Evolutionary conservation across 1,140 invertebrate genomes (phyloP).

Genomic region (Drosophila sp.): DNA sequence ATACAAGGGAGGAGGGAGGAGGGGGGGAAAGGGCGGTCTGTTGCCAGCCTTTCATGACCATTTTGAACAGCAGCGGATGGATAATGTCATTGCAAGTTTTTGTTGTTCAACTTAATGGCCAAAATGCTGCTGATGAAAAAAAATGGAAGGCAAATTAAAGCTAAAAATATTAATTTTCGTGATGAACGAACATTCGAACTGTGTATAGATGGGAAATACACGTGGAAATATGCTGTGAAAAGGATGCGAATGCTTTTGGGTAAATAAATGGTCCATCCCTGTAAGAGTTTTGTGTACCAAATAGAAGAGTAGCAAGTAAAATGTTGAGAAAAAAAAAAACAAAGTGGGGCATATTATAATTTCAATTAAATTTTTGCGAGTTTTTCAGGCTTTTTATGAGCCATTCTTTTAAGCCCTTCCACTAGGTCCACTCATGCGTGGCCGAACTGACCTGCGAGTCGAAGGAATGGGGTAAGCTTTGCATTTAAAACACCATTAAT

Average conservation of each 20-base stretch:
- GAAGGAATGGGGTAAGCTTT: not conserved
- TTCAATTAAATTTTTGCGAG: constrained; percentile 36
- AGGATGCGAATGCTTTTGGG: too few species aligned
- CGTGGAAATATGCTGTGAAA: too few species aligned
- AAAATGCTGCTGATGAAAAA: not conserved
- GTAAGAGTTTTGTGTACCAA: too few species aligned
- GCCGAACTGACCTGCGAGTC: not conserved
- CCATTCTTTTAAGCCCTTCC: constrained; percentile 3
- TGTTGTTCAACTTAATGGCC: not conserved
- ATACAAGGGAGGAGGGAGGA: too few species aligned
- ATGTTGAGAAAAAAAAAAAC: too few species aligned
- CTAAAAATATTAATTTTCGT: too few species aligned
- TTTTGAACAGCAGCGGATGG: not conserved
- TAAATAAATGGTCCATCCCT: too few species aligned
- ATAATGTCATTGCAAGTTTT: not conserved
- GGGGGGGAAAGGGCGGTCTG: not conserved
- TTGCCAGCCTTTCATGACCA: not conserved
- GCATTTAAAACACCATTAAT: constrained; percentile 40
- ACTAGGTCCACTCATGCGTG: not conserved
- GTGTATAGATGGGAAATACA: too few species aligned
- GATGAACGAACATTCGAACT: too few species aligned
- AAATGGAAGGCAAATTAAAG: not conserved
- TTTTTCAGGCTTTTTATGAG: constrained; percentile 9
- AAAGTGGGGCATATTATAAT: not conserved
- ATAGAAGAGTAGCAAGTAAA: too few species aligned